Percentiles rank a stretch among this genome's conserved stretches.
phyloP scores from a whole-genome alignment of 2,888 invertebrate species.

The Agriopis aurantiaria region DNA sequence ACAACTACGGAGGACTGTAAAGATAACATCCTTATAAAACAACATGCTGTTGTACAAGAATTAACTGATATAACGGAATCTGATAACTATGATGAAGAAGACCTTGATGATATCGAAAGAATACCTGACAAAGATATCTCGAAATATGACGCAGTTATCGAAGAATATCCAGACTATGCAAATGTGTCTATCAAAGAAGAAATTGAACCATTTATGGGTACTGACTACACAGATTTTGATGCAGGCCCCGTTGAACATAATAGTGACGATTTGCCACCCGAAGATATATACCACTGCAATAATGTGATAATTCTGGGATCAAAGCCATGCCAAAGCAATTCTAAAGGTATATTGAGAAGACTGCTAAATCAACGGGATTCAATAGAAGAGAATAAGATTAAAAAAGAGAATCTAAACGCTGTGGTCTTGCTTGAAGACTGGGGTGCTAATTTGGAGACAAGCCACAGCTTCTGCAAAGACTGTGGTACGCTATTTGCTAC shows the following conservation, averaged over 20 bases:
- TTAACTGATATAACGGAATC: background rate
- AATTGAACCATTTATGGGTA: slow-evolving; percentile 22
- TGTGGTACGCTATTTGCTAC: slow-evolving; percentile 65
- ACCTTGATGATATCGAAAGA: slow-evolving; percentile 3
- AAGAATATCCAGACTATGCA: slow-evolving; percentile 5
- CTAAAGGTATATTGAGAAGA: background rate
- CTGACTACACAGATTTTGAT: slow-evolving; percentile 28
- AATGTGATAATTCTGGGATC: slow-evolving; percentile 55
- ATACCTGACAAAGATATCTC: slow-evolving; percentile 17
- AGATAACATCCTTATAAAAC: background rate
- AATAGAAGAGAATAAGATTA: background rate
- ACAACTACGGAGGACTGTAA: no score
- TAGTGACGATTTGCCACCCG: slow-evolving; percentile 19
- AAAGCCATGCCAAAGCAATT: slow-evolving; percentile 44
- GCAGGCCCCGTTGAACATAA: slow-evolving; percentile 4
- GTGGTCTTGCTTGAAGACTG: slow-evolving; percentile 59
- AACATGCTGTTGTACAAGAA: background rate
- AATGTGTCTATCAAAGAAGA: slow-evolving; percentile 39
- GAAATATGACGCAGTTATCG: slow-evolving; percentile 12
- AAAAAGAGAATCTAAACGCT: slow-evolving; percentile 33
- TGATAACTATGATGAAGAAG: background rate
- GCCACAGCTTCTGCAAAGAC: slow-evolving; percentile 54
- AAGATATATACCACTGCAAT: slow-evolving; percentile 37
- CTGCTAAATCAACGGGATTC: background rate
- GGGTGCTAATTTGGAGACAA: slow-evolving; percentile 47